Evolutionary conservation across 2,113 vertebrate genomes (phyloP).

Genomic region (Henicopernis longicauda): DNA sequence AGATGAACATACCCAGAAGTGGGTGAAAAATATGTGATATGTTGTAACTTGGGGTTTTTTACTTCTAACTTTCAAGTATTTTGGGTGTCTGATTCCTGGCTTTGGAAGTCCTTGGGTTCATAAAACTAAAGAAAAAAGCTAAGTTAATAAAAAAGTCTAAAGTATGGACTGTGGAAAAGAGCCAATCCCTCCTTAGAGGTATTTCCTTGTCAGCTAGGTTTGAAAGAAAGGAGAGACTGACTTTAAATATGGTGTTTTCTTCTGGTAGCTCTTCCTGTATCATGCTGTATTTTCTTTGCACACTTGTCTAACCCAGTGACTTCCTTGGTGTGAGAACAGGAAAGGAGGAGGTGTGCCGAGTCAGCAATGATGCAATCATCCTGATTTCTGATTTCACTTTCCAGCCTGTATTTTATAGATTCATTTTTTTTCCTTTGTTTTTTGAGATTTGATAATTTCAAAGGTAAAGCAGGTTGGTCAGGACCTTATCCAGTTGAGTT

Average conservation of each 20-base stretch:
- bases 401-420: background rate
- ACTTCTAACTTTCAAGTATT: background rate
- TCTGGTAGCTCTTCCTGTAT: background rate
- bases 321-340: background rate
- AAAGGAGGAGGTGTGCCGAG: background rate
- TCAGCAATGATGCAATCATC: background rate
- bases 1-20: background rate
- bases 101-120: background rate
- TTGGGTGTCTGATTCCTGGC: background rate
- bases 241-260: background rate
- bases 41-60: background rate
- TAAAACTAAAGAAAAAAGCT: background rate
- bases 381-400: background rate
- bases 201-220: background rate
- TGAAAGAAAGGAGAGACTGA: background rate
- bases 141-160: background rate
- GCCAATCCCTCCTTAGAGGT: background rate
- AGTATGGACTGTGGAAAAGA: background rate
- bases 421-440: background rate
- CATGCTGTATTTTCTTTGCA: background rate
- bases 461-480: background rate
- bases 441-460: background rate
- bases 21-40: background rate
- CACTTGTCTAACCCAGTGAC: background rate
- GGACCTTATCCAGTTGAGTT: background rate